Evolutionary conservation across 2,113 vertebrate species (phyloP).

Genomic region (Sinocyclocheilus anshuiensis): DNA sequence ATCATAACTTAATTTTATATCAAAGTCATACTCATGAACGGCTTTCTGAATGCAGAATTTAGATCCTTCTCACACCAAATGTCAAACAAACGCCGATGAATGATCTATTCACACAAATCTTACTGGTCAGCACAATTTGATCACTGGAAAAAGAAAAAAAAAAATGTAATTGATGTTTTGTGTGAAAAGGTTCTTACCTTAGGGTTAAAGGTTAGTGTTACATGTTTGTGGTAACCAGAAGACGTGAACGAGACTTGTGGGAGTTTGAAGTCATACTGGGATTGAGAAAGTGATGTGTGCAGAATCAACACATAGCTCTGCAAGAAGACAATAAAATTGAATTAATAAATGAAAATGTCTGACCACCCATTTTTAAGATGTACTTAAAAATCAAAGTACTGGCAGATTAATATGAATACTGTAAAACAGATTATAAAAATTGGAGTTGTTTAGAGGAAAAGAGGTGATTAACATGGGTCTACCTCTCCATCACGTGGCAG

Average conservation of each 20-base stretch:
- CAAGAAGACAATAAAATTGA: neutral
- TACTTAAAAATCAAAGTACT: neutral
- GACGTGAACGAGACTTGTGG: slow-evolving; percentile 92
- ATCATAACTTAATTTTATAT: no score
- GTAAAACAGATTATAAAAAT: no score
- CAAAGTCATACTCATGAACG: neutral
- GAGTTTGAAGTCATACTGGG: slow-evolving; percentile 90
- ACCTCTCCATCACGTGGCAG: slow-evolving; percentile 92
- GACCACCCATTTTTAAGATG: neutral
- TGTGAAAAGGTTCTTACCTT: slow-evolving; percentile 75
- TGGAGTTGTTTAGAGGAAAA: no score
- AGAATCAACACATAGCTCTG: slow-evolving; percentile 91
- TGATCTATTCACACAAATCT: neutral
- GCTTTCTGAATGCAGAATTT: neutral
- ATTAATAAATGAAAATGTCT: neutral
- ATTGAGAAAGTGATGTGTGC: slow-evolving; percentile 87
- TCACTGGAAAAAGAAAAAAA: neutral
- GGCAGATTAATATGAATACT: neutral
- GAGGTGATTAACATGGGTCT: no score
- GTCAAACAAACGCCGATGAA: neutral
- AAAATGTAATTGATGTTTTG: no score
- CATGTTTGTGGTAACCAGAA: slow-evolving; percentile 89
- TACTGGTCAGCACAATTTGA: neutral
- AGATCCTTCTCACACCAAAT: neutral
- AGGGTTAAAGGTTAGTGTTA: slow-evolving; percentile 91